Percentiles rank a stretch among this genome's conserved stretches.
Evolutionary conservation across 2,888 invertebrate genomes (phyloP).

Genomic region (Deilephila porcellus): DNA sequence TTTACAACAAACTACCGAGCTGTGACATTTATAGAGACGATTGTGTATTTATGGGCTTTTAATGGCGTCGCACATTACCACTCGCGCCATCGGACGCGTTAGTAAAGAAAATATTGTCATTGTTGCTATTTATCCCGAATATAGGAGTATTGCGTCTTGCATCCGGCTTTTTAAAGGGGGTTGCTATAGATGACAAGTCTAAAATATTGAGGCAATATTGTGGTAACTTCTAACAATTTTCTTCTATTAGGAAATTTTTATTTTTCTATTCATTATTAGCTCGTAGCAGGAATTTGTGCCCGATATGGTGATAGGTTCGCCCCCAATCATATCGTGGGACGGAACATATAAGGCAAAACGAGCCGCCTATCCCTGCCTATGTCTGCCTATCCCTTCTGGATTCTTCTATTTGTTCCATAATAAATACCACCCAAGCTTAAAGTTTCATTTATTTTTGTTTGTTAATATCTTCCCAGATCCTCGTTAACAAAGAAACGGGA

Average conservation of each 20-base stretch:
- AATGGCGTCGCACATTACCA: constrained; percentile 79
- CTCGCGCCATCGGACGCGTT: constrained; percentile 55
- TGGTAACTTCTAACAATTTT: background rate
- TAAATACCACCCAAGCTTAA: too few relatives aligned
- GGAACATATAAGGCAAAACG: too few relatives aligned
- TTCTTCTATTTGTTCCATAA: too few relatives aligned
- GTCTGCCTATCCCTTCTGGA: too few relatives aligned
- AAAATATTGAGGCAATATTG: too few relatives aligned
- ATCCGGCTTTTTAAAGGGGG: background rate
- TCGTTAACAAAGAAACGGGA: constrained; percentile 45
- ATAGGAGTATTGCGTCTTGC: background rate
- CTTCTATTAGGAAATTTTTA: background rate
- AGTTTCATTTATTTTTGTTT: too few relatives aligned
- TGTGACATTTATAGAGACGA: constrained; percentile 71
- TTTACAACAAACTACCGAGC: constrained; percentile 42
- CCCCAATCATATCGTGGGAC: too few relatives aligned
- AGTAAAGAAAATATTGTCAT: constrained; percentile 72
- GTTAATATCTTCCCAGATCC: constrained; percentile 39
- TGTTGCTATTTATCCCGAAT: constrained; percentile 66
- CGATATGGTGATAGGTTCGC: too few relatives aligned
- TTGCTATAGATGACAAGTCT: too few relatives aligned
- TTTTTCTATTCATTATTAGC: too few relatives aligned
- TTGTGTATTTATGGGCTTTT: constrained; percentile 81
- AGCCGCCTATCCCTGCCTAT: too few relatives aligned
- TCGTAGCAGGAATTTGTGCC: too few relatives aligned